Percentiles rank a stretch among this genome's conserved stretches.
Conservation (phyloP, 2,113 vertebrate genomes). For the Mirza zaza region DNA sequence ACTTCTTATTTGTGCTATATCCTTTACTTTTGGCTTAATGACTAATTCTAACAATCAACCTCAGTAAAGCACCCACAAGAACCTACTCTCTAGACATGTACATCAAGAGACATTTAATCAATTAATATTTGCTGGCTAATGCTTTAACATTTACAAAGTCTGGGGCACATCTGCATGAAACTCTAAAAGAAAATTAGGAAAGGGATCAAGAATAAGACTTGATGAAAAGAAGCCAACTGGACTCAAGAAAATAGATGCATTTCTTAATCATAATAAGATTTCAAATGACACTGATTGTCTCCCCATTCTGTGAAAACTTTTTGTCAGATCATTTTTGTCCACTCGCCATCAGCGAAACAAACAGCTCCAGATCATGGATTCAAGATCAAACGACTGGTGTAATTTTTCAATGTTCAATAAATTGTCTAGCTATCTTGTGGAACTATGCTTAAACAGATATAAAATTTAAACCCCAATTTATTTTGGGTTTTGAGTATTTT, state of each 20-base stretch:
- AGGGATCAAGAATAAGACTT: constrained; percentile 50
- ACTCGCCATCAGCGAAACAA: not conserved
- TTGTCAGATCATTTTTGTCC: not conserved
- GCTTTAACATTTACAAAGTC: constrained; percentile 66
- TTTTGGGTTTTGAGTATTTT: constrained; percentile 15
- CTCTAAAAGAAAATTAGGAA: constrained; percentile 64
- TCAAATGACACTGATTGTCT: not conserved
- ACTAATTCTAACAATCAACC: not conserved
- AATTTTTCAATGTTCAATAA: not conserved
- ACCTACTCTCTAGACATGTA: not conserved
- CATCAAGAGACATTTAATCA: constrained; percentile 39
- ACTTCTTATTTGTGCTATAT: constrained; percentile 2
- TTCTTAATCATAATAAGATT: not conserved
- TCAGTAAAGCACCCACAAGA: constrained; percentile 1
- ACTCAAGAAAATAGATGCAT: not conserved
- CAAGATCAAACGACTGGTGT: not conserved
- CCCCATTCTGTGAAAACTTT: not conserved
- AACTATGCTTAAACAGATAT: not conserved
- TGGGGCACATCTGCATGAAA: constrained; percentile 35
- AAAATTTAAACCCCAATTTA: not conserved
- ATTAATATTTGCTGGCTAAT: constrained; percentile 64
- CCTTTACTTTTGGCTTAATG: constrained; percentile 26
- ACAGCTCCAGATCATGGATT: not conserved
- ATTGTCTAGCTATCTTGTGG: not conserved
- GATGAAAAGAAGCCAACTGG: constrained; percentile 42